phyloP scores from a whole-genome alignment of 2,888 invertebrate genomes.

The Poecilobothrus nobilitatus region DNA sequence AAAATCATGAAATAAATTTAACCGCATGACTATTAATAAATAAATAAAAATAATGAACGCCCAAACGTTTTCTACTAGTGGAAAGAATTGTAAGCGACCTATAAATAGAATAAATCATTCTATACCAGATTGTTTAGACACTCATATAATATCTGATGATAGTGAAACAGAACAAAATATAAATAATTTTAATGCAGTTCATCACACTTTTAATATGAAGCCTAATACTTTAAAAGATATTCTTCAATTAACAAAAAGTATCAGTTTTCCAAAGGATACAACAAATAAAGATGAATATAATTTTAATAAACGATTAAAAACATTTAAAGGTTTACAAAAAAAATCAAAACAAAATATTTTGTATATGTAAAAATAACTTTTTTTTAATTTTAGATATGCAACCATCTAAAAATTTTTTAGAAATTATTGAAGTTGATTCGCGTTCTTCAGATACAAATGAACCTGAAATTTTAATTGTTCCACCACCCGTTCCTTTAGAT shows the following conservation, averaged over 20 bases:
- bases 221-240: neutral
- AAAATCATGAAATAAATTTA: neutral
- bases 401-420: neutral
- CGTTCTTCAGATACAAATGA: neutral
- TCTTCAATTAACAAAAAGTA: neutral
- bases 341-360: neutral
- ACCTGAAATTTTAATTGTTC: neutral
- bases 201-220: neutral
- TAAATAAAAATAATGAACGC: neutral
- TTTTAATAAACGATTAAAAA: neutral
- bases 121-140: slow-evolving; percentile 3
- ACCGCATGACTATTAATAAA: neutral
- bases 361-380: neutral
- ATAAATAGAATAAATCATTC: neutral
- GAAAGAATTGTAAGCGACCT: slow-evolving; percentile 4
- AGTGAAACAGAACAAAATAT: neutral
- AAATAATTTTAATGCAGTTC: slow-evolving; percentile 2
- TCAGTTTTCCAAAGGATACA: neutral
- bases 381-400: neutral
- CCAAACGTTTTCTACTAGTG: slow-evolving; percentile 6
- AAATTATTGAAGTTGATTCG: neutral
- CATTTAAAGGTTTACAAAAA: neutral
- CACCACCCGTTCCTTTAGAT: neutral
- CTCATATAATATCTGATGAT: slow-evolving; percentile 7
- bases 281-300: neutral